These are phyloP conservation scores for Ichneumon xanthorius DNA, from an alignment of 2,888 invertebrate species.

Conservation along the genomic window DNA sequence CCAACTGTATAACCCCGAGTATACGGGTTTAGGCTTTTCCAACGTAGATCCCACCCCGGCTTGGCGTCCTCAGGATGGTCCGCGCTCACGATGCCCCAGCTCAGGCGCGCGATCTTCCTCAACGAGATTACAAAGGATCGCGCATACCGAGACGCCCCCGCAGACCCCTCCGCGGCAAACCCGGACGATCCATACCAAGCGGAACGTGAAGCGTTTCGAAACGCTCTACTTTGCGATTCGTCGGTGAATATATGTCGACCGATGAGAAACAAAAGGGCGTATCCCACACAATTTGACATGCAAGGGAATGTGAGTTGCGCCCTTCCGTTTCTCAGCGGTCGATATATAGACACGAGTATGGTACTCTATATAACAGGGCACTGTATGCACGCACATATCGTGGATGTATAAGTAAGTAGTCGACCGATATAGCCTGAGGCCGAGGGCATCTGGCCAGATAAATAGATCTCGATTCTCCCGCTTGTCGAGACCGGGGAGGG, in stretches of 20 bases:
- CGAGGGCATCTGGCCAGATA: constrained; percentile 52
- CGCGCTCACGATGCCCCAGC: constrained; percentile 65
- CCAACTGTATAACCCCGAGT: constrained; percentile 39
- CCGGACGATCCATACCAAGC: constrained; percentile 79
- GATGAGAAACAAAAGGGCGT: not conserved
- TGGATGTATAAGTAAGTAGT: constrained; percentile 26
- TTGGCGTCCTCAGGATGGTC: constrained; percentile 47
- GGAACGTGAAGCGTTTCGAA: constrained; percentile 78
- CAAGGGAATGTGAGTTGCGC: not conserved
- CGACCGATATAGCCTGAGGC: constrained; percentile 49
- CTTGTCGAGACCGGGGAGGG: constrained; percentile 25
- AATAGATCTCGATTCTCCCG: constrained; percentile 54
- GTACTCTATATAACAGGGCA: not conserved
- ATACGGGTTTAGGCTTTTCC: constrained; percentile 69
- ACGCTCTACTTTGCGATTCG: constrained; percentile 72
- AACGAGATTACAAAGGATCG: constrained; percentile 84
- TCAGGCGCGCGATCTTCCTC: constrained; percentile 78
- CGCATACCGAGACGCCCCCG: constrained; percentile 47
- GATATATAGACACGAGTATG: constrained; percentile 9
- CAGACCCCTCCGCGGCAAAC: constrained; percentile 34
- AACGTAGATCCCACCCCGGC: constrained; percentile 56
- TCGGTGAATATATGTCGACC: constrained; percentile 20
- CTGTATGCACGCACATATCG: constrained; percentile 10
- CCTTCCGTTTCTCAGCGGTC: not conserved
- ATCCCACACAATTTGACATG: not conserved